Conservation (phyloP, 2,888 invertebrate species). For the Lepidochitona cinerea region DNA sequence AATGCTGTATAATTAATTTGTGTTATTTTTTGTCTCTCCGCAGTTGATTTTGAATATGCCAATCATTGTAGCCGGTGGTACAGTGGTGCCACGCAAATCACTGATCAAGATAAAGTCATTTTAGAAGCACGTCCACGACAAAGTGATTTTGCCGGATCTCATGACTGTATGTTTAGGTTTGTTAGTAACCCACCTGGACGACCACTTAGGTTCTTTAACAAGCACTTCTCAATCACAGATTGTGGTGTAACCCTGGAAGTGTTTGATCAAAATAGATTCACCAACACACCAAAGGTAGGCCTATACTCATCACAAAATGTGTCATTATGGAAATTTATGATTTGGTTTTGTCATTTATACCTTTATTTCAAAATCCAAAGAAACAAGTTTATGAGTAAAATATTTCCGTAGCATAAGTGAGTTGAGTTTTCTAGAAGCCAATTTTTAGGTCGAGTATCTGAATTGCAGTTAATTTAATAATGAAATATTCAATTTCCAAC, state of each 20-base stretch:
- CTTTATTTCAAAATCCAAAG: background rate
- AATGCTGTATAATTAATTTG: too few species aligned
- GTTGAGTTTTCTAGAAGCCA: too few species aligned
- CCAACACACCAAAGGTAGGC: background rate
- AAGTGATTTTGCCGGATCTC: background rate
- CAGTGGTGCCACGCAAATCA: background rate
- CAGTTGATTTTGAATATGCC: background rate
- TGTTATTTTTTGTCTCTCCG: too few species aligned
- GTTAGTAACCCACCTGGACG: background rate
- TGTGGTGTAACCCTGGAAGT: constrained; percentile 1
- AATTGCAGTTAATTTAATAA: too few species aligned
- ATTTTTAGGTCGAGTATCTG: too few species aligned
- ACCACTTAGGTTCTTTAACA: background rate
- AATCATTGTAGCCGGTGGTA: background rate
- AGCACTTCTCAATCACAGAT: background rate
- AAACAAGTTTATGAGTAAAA: too few species aligned
- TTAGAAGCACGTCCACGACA: background rate
- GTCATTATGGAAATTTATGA: too few species aligned
- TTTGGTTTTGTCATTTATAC: background rate
- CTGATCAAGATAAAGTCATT: background rate
- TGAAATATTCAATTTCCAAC: too few species aligned
- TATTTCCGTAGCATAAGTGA: too few species aligned
- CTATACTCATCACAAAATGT: too few species aligned
- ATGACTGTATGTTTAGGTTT: background rate
- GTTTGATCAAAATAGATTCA: background rate